A percentile compares a stretch with the other conserved stretches of the same genome.
These are phyloP conservation scores for Chloroceryle aenea DNA, from an alignment of 2,113 vertebrate species.

Conservation along the genomic window DNA sequence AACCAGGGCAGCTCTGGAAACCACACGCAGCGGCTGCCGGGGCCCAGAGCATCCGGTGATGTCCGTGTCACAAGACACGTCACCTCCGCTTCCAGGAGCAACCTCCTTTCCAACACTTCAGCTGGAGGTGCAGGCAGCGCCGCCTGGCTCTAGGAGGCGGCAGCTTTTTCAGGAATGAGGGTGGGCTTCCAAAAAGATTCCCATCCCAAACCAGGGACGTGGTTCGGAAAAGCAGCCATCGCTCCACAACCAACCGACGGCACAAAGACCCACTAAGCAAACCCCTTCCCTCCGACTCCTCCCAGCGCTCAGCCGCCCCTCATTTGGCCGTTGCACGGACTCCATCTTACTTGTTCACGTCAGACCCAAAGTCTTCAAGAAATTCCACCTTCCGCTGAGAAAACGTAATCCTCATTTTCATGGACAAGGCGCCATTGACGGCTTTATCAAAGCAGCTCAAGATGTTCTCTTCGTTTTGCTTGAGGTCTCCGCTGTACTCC, in stretches of 20 bases:
- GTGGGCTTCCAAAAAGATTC: neutral
- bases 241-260: neutral
- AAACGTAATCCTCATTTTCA: slow-evolving; percentile 91
- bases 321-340: neutral
- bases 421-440: slow-evolving; percentile 83
- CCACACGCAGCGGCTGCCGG: neutral
- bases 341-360: slow-evolving; percentile 89
- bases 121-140: neutral
- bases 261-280: neutral
- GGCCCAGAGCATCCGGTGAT: fast-evolving
- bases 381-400: slow-evolving; percentile 97
- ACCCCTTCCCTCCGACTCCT: neutral
- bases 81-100: fast-evolving
- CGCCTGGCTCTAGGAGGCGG: fast-evolving
- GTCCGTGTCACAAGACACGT: neutral
- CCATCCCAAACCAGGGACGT: neutral
- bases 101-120: fast-evolving
- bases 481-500: slow-evolving; percentile 92
- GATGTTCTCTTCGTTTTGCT: slow-evolving; percentile 91
- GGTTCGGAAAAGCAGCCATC: neutral
- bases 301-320: neutral
- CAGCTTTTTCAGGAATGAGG: neutral
- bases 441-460: slow-evolving; percentile 92
- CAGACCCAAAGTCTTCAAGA: slow-evolving; percentile 96
- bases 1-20: neutral